Conservation (phyloP, 2,797 vertebrate genomes). For the Lithobates pipiens region DNA sequence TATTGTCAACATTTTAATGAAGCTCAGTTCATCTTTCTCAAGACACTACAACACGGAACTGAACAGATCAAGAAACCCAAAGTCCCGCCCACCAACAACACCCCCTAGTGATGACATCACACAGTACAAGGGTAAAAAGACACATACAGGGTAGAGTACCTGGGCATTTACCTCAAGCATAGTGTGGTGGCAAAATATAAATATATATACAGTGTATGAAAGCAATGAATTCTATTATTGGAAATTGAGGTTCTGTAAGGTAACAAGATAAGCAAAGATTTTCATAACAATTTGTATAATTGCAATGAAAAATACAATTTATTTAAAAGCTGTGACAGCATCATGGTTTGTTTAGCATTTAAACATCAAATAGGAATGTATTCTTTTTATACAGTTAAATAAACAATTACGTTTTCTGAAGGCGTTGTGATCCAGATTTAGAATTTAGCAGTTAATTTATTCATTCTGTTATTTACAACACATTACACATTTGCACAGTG, state of each 20-base stretch:
- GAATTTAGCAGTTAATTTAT: constrained; percentile 52
- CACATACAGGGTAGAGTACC: no score
- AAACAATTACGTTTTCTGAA: constrained; percentile 53
- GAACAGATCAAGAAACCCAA: no score
- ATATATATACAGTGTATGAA: not conserved
- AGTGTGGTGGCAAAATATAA: no score
- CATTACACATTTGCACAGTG: constrained; percentile 35
- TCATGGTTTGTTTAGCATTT: constrained; percentile 32
- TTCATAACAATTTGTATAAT: constrained; percentile 23
- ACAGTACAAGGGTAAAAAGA: no score
- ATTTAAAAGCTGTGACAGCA: constrained; percentile 41
- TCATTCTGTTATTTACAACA: constrained; percentile 50
- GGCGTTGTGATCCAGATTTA: constrained; percentile 42
- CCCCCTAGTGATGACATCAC: no score
- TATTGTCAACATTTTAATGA: no score
- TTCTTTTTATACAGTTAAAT: constrained; percentile 42
- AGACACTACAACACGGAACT: no score
- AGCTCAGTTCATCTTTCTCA: no score
- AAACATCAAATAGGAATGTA: constrained; percentile 26
- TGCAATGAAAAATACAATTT: constrained; percentile 11
- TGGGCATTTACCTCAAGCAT: no score
- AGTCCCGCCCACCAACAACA: no score
- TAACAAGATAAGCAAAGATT: not conserved
- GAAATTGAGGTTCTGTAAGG: constrained; percentile 3
- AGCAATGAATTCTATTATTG: not conserved